Base-by-base conservation (phyloP, 2,888 invertebrate genomes). In the Drosophila neoperkinsi region DNA sequence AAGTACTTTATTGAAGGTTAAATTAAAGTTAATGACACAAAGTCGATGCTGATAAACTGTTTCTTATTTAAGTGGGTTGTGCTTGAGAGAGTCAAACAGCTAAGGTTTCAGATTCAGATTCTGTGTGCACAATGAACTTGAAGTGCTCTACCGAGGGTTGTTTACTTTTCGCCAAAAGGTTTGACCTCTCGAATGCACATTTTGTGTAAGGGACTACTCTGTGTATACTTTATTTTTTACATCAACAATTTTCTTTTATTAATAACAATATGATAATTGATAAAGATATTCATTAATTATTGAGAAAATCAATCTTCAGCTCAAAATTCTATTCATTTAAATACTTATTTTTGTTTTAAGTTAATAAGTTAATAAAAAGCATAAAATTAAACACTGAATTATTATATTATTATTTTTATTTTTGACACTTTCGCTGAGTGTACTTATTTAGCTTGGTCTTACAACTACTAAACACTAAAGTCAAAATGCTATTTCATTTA, bases 21-120 rank as follows among this genome's bases (percentile, higher is more conserved):
- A 87, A 72, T 79, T 78, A 87, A 84, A 87, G 84, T 76, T 87
- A 84, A 84, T 73, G 71, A 70, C 38, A 49, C 41, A 60, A 51
- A 21, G 36, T 52, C 57, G 36, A 61, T 51, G 60, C 51, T 60
- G 60, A 38, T 50, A 36, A 57, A 36, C 36, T 41, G 43, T 31
- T 55, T 53, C 61, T 21, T 9, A 21, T 38, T 50, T 36, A 70
- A 70, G 57, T 59, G 66, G 41, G 16, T 34, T 49, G 52, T 28
- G 38, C 30, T 51, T 21, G 9, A 21, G 34, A 18, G 30, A 38
- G 50, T 30, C 61, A 18, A 55, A 18, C 25, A 60, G 31, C 52
- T 38, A 9, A 25, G 38, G 50, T 57, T 41, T 68, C 71, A 51
- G 9, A n/a, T 49, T 13, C 33, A 25, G 38, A 57, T 41, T n/a